Percentiles rank a stretch among this genome's conserved stretches.
Evolutionary conservation across 2,113 vertebrate species (phyloP).

Genomic region (Sceloporus tristichus): DNA sequence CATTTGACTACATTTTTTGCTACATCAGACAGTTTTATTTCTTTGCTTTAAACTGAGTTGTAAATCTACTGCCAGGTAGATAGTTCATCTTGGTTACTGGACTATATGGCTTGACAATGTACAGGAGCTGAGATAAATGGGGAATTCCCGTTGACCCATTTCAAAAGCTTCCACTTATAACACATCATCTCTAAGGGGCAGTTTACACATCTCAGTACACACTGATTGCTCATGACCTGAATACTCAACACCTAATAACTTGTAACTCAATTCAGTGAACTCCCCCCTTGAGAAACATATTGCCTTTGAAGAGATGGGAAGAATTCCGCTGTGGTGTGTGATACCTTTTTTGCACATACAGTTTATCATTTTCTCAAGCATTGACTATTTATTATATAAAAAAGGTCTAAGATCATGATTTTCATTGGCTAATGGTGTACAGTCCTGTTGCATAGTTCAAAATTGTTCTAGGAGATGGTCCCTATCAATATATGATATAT

Average conservation of each 20-base stretch:
- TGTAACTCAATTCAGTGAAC: not conserved
- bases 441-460: not conserved
- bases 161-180: constrained; percentile 23
- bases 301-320: not conserved
- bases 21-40: constrained; percentile 68
- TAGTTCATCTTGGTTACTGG: constrained; percentile 65
- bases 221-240: not conserved
- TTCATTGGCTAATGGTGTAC: too few relatives aligned
- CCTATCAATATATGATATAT: not conserved
- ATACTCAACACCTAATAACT: not conserved
- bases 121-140: constrained; percentile 50
- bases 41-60: constrained; percentile 68
- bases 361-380: too few relatives aligned
- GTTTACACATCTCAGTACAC: not conserved
- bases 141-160: constrained; percentile 39
- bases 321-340: not conserved
- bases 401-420: too few relatives aligned
- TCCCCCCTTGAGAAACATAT: not conserved
- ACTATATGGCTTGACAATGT: constrained; percentile 52
- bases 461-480: not conserved
- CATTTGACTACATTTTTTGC: constrained; percentile 68
- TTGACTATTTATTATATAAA: too few relatives aligned
- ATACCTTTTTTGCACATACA: not conserved
- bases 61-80: constrained; percentile 60
- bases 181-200: not conserved